These are phyloP conservation scores for Agrotis segetum DNA, from an alignment of 2,888 invertebrate genomes.

Conservation along the genomic window DNA sequence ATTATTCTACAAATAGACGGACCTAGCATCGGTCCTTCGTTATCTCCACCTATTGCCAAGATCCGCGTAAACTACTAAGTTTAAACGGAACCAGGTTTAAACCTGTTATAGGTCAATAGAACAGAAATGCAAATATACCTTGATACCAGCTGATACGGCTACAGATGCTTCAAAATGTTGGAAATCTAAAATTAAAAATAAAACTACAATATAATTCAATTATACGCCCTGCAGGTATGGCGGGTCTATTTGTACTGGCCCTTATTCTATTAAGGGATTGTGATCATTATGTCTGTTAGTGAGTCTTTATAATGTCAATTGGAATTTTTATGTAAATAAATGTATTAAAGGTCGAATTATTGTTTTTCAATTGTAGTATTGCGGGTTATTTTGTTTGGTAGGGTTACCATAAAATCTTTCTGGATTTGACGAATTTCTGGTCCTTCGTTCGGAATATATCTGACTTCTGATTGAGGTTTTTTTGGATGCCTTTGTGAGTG, in stretches of 20 bases:
- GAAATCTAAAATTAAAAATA: constrained; percentile 54
- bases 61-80: neutral
- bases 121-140: constrained; percentile 40
- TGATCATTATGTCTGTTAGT: constrained; percentile 29
- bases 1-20: neutral
- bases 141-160: constrained; percentile 33
- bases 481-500: too few relatives aligned
- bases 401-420: neutral
- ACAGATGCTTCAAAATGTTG: constrained; percentile 39
- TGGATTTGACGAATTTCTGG: too few relatives aligned
- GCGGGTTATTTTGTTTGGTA: constrained; percentile 11
- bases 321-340: constrained; percentile 73
- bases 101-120: constrained; percentile 40
- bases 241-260: constrained; percentile 26
- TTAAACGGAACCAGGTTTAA: constrained; percentile 8
- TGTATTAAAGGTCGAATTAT: constrained; percentile 67
- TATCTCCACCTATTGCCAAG: constrained; percentile 16
- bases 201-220: constrained; percentile 43
- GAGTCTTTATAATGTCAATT: constrained; percentile 65
- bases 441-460: too few relatives aligned
- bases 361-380: constrained; percentile 64
- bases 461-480: too few relatives aligned
- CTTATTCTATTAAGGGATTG: constrained; percentile 31
- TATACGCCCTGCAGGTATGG: constrained; percentile 12
- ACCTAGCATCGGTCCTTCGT: neutral